A percentile compares a stretch with the other conserved stretches of the same genome.
phyloP scores from a whole-genome alignment of 2,888 invertebrate genomes.

The Scrobipalpa atriplicella region DNA sequence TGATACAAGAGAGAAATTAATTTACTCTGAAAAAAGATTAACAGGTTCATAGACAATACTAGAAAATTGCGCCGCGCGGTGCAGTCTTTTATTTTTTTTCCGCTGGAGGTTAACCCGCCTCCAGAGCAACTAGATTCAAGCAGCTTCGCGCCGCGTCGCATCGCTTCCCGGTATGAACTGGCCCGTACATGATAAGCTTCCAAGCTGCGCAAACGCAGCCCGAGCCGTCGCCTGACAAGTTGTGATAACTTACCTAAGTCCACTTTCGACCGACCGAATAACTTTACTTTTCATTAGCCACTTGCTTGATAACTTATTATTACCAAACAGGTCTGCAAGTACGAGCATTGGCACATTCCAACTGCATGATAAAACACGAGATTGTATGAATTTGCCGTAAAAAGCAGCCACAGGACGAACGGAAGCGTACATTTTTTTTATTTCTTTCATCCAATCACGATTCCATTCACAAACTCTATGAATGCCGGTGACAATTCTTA shows the following conservation, averaged over 20 bases:
- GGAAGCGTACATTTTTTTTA: conserved; percentile 30
- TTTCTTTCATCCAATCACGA: conserved; percentile 35
- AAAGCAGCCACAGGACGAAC: not conserved
- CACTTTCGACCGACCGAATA: conserved; percentile 4
- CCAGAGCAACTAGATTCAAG: no score
- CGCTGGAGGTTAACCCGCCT: no score
- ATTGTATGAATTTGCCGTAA: not conserved
- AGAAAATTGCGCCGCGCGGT: no score
- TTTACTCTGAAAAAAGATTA: no score
- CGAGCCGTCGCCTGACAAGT: not conserved
- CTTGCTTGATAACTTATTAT: not conserved
- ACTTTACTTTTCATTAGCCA: not conserved
- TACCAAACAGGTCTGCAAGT: not conserved
- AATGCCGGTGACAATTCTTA: conserved; percentile 31
- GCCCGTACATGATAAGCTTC: conserved; percentile 12
- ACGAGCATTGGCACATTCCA: not conserved
- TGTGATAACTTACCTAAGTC: not conserved
- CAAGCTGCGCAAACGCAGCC: not conserved
- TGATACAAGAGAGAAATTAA: no score
- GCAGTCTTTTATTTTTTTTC: no score
- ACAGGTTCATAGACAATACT: no score
- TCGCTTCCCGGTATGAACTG: no score
- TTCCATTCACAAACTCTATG: conserved; percentile 39
- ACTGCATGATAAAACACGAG: not conserved
- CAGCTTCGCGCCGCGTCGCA: no score